A percentile compares a stretch with the other conserved stretches of the same genome.
phyloP scores from a whole-genome alignment of 2,888 invertebrate genomes.

The Amaurobius ferox region DNA sequence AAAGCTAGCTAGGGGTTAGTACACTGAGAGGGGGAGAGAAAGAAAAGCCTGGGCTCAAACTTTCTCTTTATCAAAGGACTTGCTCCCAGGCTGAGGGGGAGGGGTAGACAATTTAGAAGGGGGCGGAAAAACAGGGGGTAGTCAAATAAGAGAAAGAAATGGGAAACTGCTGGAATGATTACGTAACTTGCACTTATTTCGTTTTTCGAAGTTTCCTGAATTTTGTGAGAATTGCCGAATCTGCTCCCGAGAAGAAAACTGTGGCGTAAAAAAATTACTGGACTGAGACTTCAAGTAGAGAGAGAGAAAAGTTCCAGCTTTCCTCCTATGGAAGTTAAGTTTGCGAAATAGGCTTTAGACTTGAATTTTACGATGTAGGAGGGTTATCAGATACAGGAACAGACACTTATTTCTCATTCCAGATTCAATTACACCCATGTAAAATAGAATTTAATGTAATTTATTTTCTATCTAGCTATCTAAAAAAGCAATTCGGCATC shows the following conservation, averaged over 20 bases:
- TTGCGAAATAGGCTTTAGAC: constrained; percentile 40
- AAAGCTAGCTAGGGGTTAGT: constrained; percentile 52
- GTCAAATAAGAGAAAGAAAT: constrained; percentile 69
- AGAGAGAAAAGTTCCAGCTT: constrained; percentile 44
- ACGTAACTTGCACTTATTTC: constrained; percentile 70
- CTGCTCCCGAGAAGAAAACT: constrained; percentile 34
- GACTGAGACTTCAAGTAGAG: constrained; percentile 44
- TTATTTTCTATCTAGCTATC: no score
- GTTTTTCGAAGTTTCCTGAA: constrained; percentile 65
- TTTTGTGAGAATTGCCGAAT: constrained; percentile 70
- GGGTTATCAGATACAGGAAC: not conserved
- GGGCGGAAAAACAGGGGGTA: constrained; percentile 46
- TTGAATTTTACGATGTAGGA: constrained; percentile 51
- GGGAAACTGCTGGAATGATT: constrained; percentile 67
- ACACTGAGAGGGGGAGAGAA: constrained; percentile 17
- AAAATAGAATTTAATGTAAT: not conserved
- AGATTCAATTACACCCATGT: not conserved
- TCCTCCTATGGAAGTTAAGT: constrained; percentile 30
- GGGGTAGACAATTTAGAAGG: constrained; percentile 22
- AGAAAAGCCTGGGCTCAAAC: constrained; percentile 54
- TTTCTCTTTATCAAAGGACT: constrained; percentile 69
- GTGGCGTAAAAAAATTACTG: constrained; percentile 66
- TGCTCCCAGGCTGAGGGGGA: constrained; percentile 37
- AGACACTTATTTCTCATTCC: not conserved
- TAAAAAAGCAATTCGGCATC: no score